These are phyloP conservation scores for Glaucidium brasilianum DNA, from an alignment of 2,113 vertebrate genomes.

Conservation along the genomic window DNA sequence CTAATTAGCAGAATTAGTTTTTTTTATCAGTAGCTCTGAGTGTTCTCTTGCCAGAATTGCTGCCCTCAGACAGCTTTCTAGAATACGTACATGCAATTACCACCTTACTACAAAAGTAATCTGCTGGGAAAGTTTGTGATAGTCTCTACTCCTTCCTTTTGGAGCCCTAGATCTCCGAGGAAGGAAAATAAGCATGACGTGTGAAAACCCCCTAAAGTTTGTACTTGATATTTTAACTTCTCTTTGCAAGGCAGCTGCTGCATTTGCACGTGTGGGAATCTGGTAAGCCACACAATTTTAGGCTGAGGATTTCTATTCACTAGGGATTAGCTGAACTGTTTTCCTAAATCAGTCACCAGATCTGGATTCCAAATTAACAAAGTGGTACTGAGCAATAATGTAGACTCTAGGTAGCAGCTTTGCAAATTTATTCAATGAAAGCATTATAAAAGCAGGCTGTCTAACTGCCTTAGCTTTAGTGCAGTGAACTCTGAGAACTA, in stretches of 20 bases:
- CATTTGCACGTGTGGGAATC: slow-evolving; percentile 62
- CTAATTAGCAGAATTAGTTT: not conserved
- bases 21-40: not conserved
- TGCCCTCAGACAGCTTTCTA: not conserved
- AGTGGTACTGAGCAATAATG: slow-evolving; percentile 59
- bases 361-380: slow-evolving; percentile 67
- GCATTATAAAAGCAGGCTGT: slow-evolving; percentile 53
- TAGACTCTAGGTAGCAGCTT: slow-evolving; percentile 56
- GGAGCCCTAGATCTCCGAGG: not conserved
- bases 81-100: not conserved
- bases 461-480: slow-evolving; percentile 49
- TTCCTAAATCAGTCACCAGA: slow-evolving; percentile 64
- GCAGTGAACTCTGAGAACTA: slow-evolving; percentile 47
- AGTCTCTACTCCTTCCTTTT: slow-evolving; percentile 8
- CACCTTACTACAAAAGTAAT: not conserved
- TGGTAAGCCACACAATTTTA: slow-evolving; percentile 39
- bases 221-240: slow-evolving; percentile 53
- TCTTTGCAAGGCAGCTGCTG: slow-evolving; percentile 49
- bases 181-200: slow-evolving; percentile 7
- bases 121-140: not conserved
- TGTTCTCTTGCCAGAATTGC: not conserved
- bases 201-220: slow-evolving; percentile 8
- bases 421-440: slow-evolving; percentile 52
- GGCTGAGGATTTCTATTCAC: slow-evolving; percentile 61
- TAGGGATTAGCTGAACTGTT: slow-evolving; percentile 61